Evolutionary conservation across 1,140 invertebrate genomes (phyloP), one percentile per base, ranked within the genome.

Genomic region (Gerris buenoi): DNA sequence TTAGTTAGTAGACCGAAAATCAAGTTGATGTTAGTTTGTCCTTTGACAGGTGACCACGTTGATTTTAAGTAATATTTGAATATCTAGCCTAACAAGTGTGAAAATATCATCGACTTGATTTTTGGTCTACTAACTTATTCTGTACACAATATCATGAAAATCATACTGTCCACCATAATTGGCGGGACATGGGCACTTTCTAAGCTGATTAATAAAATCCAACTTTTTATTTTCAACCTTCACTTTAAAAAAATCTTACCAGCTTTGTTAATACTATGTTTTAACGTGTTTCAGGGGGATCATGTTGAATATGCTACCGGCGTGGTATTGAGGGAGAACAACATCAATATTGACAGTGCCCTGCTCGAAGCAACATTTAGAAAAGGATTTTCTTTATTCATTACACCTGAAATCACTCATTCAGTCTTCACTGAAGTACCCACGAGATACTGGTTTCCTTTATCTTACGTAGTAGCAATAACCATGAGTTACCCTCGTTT

Each of bases 301-400:
- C 14, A 64, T n/a, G 28, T 67, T 13, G 68, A 69, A 61, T 69
- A 60, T 64, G 68, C 68, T 26, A 23, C 64, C 15, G 68, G 68
- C 60, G 58, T 64, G 13, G 57, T 69, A 23, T 29, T 69, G 46
- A 58, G 29, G 33, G 65, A 69, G 14, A 29, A 46, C n/a, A 25
- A n/a, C 25, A 28, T 26, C 2, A 22, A 18, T 28, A 27, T 46
- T n/a, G 28, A 29, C 23, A 18, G 22, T n/a, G 46, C 63, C 3
- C 23, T 65, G 14, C 18, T 65, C n/a, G 13, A n/a, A 18, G 13
- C 27, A 27, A n/a, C 64, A 1, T 22, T 28, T 15, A 1, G 5
- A 14, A 46, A 46, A 18, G 64, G 65, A 14, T 56, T 67, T 23
- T 28, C 27, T 29, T 15, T 69, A 3, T 29, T 67, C 22, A 65